Evolutionary conservation across 1,140 invertebrate species (phyloP), one percentile per base, ranked within the genome.

Genomic region (Drosophila ananassae): DNA sequence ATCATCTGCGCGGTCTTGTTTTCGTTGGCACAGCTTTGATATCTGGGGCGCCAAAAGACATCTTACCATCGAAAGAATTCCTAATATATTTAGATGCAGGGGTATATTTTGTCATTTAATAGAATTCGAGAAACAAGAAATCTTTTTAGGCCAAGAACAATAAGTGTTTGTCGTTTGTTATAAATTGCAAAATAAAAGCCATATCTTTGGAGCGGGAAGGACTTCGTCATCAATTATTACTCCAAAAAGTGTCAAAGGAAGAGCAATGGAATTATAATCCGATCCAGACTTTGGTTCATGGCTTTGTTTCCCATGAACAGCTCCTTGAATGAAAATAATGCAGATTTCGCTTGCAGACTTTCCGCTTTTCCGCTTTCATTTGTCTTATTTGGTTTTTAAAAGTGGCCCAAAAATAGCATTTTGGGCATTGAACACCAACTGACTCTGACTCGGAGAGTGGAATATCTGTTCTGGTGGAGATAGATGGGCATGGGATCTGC

Each of bases 1-100:
- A 72, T 77, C 62, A 68, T 73, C 64, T 71, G 57, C 25, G 53
- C 25, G 41, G 24, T 69, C 51, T 57, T 48, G 51, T 74, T 74
- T 47, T 25, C 51, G 57, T 69, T 69, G 47, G 44, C 41, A 57
- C 22, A 46, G 39, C 28, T 62, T 41, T 28, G 41, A 58, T 84
- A 81, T 87, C 52, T 84, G 82, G 81, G 81, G 62, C 81, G 57
- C 74, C 73, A 60, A 57, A 60, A 57, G 32, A 56, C 34, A 50
- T 68, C 30, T 13, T 13, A 67, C 58, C 32, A 52, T 32, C 41
- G 4, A 48, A 66, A 48, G 21, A 57, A 69, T 39, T 17, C 64
- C 24, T 50, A 34, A 69, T 57, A 69, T 69, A 69, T 63, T 66
- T 56, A 69, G 66, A 68, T 69, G n/a, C 32, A 9, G 24, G 25